Percentiles rank a stretch among this genome's conserved stretches.
Conservation (phyloP, 2,113 vertebrate species). For the Aphyosemion australe region DNA sequence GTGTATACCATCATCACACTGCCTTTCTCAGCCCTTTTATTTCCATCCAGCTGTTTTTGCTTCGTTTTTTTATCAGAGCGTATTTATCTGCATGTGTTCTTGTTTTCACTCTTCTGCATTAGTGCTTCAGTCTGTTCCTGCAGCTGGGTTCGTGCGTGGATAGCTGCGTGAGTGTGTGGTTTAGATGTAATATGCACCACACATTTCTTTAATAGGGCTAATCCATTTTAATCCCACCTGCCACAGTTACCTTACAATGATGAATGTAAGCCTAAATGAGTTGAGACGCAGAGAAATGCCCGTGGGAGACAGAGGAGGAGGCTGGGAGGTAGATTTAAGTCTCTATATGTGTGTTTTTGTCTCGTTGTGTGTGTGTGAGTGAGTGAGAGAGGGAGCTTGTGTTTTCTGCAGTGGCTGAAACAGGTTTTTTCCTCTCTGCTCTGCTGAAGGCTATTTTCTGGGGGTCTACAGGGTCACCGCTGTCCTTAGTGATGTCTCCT, state of each 20-base stretch:
- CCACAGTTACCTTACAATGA: slow-evolving; percentile 82
- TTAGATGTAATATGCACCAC: slow-evolving; percentile 72
- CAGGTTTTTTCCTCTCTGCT: slow-evolving; percentile 44
- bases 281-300: slow-evolving; percentile 80
- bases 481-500: slow-evolving; percentile 73
- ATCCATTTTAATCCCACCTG: slow-evolving; percentile 86
- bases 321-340: slow-evolving; percentile 68
- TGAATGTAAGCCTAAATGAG: slow-evolving; percentile 83
- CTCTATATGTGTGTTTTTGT: slow-evolving; percentile 52
- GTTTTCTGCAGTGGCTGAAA: slow-evolving; percentile 47
- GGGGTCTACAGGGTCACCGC: slow-evolving; percentile 64
- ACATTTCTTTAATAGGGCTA: slow-evolving; percentile 80
- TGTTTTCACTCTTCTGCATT: slow-evolving; percentile 14
- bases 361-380: slow-evolving; percentile 34
- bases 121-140: slow-evolving; percentile 13
- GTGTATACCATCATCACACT: slow-evolving; percentile 32
- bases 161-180: slow-evolving; percentile 32
- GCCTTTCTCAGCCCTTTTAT: slow-evolving; percentile 25
- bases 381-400: neutral
- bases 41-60: slow-evolving; percentile 15
- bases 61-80: neutral
- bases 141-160: slow-evolving; percentile 31
- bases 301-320: slow-evolving; percentile 66
- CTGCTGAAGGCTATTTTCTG: slow-evolving; percentile 61
- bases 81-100: slow-evolving; percentile 13